Percentiles rank a stretch among this genome's conserved stretches.
These are phyloP conservation scores for Spheniscus mendiculus DNA, from an alignment of 2,113 vertebrate species.

Conservation along the genomic window DNA sequence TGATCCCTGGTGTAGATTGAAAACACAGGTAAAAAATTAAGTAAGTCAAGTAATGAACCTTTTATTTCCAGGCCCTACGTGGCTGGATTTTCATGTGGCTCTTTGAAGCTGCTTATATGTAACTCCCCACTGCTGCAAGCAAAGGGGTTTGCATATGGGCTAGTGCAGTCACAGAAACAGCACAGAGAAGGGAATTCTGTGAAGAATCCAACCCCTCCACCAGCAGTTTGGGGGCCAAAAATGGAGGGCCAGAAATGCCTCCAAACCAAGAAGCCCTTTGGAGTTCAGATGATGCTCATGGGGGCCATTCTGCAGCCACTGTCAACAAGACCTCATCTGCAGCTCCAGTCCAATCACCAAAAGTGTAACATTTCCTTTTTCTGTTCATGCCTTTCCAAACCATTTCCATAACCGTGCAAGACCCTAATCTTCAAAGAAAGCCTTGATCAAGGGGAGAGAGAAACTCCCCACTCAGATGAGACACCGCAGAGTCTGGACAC, in stretches of 20 bases:
- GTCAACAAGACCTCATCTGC: neutral
- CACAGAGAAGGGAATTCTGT: neutral
- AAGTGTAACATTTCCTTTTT: slow-evolving; percentile 21
- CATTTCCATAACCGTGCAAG: slow-evolving; percentile 21
- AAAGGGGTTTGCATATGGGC: neutral
- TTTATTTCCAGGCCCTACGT: neutral
- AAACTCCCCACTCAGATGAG: slow-evolving; percentile 14
- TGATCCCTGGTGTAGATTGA: neutral
- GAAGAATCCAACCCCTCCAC: neutral
- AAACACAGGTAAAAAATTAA: neutral
- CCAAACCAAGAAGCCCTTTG: neutral
- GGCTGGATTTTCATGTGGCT: neutral
- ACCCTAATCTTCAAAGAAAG: slow-evolving; percentile 51
- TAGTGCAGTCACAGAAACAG: neutral
- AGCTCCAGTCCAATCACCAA: neutral
- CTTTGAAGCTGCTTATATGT: rapidly evolving
- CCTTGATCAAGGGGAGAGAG: slow-evolving; percentile 30
- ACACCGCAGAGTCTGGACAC: neutral
- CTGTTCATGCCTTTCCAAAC: neutral
- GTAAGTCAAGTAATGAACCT: neutral
- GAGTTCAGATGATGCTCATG: neutral
- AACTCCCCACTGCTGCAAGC: neutral
- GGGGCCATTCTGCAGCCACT: neutral
- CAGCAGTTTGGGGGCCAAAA: neutral
- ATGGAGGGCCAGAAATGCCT: neutral